Conservation (phyloP, 1,140 invertebrate genomes). For the Drosophila leontia region DNA sequence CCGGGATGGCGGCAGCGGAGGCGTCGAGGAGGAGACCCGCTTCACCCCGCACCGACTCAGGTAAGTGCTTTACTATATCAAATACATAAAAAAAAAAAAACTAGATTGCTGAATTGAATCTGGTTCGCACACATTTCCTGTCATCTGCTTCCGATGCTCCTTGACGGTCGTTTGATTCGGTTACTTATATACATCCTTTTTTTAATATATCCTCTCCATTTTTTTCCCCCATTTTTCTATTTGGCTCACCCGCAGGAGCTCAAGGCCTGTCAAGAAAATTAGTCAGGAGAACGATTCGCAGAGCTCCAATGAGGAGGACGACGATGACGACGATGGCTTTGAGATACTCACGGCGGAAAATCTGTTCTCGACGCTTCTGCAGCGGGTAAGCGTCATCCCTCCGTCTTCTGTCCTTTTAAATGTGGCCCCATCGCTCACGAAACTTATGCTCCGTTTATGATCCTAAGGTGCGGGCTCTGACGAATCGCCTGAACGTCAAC, state of each 20-base stretch:
- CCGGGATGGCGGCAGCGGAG: slow-evolving; percentile 85
- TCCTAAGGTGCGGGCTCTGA: slow-evolving; percentile 91
- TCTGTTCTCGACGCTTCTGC: slow-evolving; percentile 93
- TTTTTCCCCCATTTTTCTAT: slow-evolving; percentile 1
- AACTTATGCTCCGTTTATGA: slow-evolving; percentile 1
- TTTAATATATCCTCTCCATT: slow-evolving; percentile 1
- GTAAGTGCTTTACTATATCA: slow-evolving; percentile 72
- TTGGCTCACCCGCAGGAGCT: slow-evolving; percentile 86
- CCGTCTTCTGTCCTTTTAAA: neutral
- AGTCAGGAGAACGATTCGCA: slow-evolving; percentile 91
- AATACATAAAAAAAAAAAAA: slow-evolving; percentile 10
- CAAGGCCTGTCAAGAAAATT: slow-evolving; percentile 88
- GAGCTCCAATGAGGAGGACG: slow-evolving; percentile 94
- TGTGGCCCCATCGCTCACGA: neutral
- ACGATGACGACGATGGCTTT: slow-evolving; percentile 95
- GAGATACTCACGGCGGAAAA: slow-evolving; percentile 95
- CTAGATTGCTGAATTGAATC: slow-evolving; percentile 38
- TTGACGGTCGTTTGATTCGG: slow-evolving; percentile 11
- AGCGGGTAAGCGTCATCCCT: slow-evolving; percentile 87
- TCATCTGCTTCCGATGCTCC: neutral
- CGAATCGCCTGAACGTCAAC: slow-evolving; percentile 93
- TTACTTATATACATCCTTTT: slow-evolving; percentile 17
- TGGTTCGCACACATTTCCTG: slow-evolving; percentile 7
- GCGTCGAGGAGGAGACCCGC: slow-evolving; percentile 85
- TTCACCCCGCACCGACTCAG: slow-evolving; percentile 90